Base-by-base conservation (phyloP, 2,113 vertebrate species). In the Otocyon megalotis region DNA sequence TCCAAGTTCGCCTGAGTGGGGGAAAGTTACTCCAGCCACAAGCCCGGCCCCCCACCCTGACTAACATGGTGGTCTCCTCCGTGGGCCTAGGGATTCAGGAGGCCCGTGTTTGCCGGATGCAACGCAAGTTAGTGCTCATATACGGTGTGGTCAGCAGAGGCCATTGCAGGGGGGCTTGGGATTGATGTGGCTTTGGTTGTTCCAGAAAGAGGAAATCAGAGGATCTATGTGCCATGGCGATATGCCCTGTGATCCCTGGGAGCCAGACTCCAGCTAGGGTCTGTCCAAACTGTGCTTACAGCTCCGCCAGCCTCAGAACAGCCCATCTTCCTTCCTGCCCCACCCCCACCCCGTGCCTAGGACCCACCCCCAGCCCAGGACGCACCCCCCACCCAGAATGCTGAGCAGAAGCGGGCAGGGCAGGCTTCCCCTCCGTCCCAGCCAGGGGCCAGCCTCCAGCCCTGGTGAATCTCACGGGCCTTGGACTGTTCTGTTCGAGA, bases 191-290 rank as follows among this genome's bases (percentile, higher is more conserved):
- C 48, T n/a, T 28, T 17, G 11, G 50, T 28, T 32, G 56, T 50
- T 63, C 67, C 53, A 10, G 30, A 82, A 17, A 65, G 48, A 19
- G 13, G 86, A 54, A 32, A 26, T 3, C 20, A 4, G 56, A 84
- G 37, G 19, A 8, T 24, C 79, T 0, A 3, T 8, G 65, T 10
- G 30, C 79, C 1, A 0, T 13, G 12, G 11, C 0, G 26, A 43
- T 43, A 43, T 43, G 43, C 43, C 43, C 43, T 43, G 43, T 43
- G 43, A 43, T 63, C 62, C 10, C 26, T 13, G 71, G 96, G 98
- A 98, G 98, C 98, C 98, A 98, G 97, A 97, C 97, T 98, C 97
- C 97, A 98, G 98, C 98, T 98, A 97, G 94, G 97, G 90, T 97
- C 98, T 97, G 96, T 96, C 93, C 97, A 96, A 97, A 98, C 97